Evolutionary conservation across 2,888 invertebrate genomes (phyloP).

Genomic region (Pollenia griseotomentosa): DNA sequence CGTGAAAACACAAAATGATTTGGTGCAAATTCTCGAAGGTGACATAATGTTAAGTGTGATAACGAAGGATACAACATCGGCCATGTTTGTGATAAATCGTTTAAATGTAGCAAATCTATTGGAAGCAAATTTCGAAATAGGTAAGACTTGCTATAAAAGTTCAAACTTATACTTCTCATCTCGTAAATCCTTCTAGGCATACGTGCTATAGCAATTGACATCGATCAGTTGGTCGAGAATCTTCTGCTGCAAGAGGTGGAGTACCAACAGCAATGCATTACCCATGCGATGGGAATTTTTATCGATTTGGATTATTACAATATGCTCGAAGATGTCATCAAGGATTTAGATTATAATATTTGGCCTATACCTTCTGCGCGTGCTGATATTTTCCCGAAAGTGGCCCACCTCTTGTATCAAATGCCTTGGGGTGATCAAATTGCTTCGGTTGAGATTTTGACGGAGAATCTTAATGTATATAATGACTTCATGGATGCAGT

Average conservation of each 20-base stretch:
- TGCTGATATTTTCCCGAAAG: conserved; percentile 80
- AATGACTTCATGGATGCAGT: conserved; percentile 83
- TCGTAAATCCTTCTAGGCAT: conserved; percentile 77
- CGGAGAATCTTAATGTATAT: conserved; percentile 81
- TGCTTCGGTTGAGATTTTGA: conserved; percentile 83
- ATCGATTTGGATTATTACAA: conserved; percentile 81
- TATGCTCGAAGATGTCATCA: conserved; percentile 79
- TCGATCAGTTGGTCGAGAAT: conserved; percentile 79
- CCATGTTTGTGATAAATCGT: conserved; percentile 83
- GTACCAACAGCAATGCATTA: conserved; percentile 82
- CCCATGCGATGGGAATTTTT: conserved; percentile 82
- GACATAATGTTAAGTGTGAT: conserved; percentile 82
- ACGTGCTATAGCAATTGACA: conserved; percentile 80
- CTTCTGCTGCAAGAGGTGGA: conserved; percentile 83
- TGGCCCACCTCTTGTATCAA: conserved; percentile 82
- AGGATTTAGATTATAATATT: conserved; percentile 83
- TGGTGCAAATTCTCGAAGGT: conserved; percentile 82
- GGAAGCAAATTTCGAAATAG: conserved; percentile 82
- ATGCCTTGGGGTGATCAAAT: conserved; percentile 83
- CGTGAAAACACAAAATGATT: conserved; percentile 77
- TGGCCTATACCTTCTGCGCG: conserved; percentile 83
- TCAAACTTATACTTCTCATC: neutral
- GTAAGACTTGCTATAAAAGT: conserved; percentile 73
- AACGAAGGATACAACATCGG: conserved; percentile 81
- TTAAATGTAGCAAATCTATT: conserved; percentile 82